Evolutionary conservation across 1,140 invertebrate species (phyloP).

Genomic region (Caenorhabditis tropicalis): DNA sequence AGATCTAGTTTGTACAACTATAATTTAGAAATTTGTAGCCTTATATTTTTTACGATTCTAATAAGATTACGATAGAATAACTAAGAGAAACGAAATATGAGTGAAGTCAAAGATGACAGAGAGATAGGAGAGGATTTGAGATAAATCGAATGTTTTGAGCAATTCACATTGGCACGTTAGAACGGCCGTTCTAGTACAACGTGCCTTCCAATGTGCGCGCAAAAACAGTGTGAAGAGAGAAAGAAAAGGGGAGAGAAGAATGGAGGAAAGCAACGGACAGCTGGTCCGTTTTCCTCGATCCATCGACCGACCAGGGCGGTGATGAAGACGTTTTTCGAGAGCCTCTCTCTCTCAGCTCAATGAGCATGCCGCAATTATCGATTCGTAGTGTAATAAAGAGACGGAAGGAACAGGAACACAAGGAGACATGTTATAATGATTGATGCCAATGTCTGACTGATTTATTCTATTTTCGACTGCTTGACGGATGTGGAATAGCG

Average conservation of each 20-base stretch:
- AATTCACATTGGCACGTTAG: background rate
- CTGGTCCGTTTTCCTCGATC: conserved; percentile 31
- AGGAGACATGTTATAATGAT: conserved; percentile 33
- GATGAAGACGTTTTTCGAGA: conserved; percentile 42
- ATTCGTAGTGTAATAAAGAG: conserved; percentile 4
- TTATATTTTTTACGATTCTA: too few relatives aligned
- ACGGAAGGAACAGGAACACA: conserved; percentile 10
- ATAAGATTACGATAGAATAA: too few relatives aligned
- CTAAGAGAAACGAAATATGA: background rate
- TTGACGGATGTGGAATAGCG: background rate
- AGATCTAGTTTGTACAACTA: too few relatives aligned
- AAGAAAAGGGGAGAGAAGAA: background rate
- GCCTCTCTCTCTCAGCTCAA: background rate
- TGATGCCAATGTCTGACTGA: background rate
- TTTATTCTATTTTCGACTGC: conserved; percentile 26
- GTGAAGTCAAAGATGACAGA: background rate
- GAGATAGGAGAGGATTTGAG: background rate
- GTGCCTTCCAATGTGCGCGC: conserved; percentile 1
- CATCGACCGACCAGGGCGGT: background rate
- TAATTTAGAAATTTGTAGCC: too few relatives aligned
- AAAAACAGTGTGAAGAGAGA: conserved; percentile 36
- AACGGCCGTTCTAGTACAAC: conserved; percentile 34
- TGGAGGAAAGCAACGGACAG: conserved; percentile 25
- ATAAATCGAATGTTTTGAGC: conserved; percentile 36
- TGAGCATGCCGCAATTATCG: conserved; percentile 31